A percentile compares a stretch with the other conserved stretches of the same genome.
Conservation (phyloP, 2,888 invertebrate species). For the Unio pictorum region DNA sequence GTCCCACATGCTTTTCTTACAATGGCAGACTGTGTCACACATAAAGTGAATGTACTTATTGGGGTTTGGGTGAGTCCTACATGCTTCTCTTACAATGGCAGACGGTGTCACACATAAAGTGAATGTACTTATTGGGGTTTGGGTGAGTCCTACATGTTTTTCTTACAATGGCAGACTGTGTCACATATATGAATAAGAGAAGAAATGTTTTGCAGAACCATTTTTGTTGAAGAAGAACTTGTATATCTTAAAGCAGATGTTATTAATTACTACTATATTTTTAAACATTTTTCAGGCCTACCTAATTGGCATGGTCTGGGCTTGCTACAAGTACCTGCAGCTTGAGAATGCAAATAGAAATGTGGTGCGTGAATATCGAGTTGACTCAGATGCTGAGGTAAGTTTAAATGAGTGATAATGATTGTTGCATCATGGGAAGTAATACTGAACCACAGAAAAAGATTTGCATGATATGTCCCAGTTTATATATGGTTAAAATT, state of each 20-base stretch:
- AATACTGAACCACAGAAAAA: not conserved
- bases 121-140: too few relatives aligned
- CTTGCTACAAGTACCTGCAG: conserved; percentile 69
- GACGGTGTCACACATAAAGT: not conserved
- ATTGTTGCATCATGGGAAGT: not conserved
- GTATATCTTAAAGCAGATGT: not conserved
- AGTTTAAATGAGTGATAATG: conserved; percentile 1
- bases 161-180: not conserved
- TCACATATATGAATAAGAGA: not conserved
- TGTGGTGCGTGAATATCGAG: conserved; percentile 52
- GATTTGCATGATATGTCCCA: not conserved
- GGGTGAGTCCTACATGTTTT: not conserved
- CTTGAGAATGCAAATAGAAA: conserved; percentile 43
- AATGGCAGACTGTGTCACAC: not conserved
- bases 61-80: too few relatives aligned
- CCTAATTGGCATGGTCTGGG: conserved; percentile 70
- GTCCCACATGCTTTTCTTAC: not conserved
- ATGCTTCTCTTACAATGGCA: not conserved
- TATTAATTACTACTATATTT: not conserved
- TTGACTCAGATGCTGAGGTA: conserved; percentile 61
- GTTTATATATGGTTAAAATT: not conserved
- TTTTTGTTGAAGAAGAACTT: not conserved
- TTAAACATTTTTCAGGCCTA: conserved; percentile 59
- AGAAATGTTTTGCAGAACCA: not conserved
- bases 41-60: not conserved